Evolutionary conservation across 1,140 invertebrate genomes (phyloP).

Genomic region (Physella acuta): DNA sequence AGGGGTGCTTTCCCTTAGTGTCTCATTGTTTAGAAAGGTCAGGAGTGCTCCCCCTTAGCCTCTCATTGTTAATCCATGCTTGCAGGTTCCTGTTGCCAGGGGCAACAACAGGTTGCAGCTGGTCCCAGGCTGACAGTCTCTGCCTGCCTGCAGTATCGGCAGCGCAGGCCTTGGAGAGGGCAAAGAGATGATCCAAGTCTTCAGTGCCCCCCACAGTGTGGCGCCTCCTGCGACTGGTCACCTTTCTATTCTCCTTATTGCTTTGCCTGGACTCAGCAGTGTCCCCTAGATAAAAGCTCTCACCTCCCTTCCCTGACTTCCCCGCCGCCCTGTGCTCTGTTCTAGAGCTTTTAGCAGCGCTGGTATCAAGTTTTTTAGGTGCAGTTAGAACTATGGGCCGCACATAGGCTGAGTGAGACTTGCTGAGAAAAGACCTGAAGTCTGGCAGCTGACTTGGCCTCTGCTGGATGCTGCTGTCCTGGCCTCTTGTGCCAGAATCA

Average conservation of each 20-base stretch:
- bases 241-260: not conserved
- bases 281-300: not conserved
- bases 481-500: too few species aligned
- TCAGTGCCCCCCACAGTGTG: conserved; percentile 89
- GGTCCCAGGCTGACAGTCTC: conserved; percentile 60
- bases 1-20: not conserved
- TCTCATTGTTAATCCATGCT: conserved; percentile 49
- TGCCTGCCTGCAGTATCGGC: conserved; percentile 40
- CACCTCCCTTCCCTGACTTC: conserved; percentile 13
- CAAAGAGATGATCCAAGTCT: conserved; percentile 72
- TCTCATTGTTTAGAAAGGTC: conserved; percentile 44
- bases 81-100: conserved; percentile 32
- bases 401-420: conserved; percentile 11
- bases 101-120: conserved; percentile 45
- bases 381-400: conserved; percentile 23
- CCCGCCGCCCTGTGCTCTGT: conserved; percentile 38
- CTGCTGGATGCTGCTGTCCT: too few species aligned
- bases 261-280: not conserved
- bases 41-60: conserved; percentile 45
- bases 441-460: conserved; percentile 21
- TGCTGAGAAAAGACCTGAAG: conserved; percentile 26
- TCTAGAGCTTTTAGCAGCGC: conserved; percentile 27
- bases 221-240: conserved; percentile 51
- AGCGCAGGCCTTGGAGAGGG: conserved; percentile 59
- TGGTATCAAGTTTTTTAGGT: conserved; percentile 23